Conservation (phyloP, 2,797 vertebrate genomes). For the Thaleichthys pacificus region DNA sequence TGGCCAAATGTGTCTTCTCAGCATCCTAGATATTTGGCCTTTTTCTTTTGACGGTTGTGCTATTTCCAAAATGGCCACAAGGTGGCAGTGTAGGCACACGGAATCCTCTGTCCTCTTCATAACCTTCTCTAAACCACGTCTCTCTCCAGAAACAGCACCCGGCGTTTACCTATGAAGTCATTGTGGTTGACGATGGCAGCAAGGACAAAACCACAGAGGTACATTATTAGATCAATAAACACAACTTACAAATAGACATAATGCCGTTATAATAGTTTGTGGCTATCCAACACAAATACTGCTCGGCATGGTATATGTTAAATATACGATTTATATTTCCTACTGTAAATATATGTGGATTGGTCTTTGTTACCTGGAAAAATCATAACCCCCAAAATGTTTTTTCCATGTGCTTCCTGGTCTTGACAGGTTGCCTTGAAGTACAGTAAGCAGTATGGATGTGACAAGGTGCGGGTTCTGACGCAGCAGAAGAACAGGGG, state of each 20-base stretch:
- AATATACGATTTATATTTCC: no score
- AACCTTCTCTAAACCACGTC: background rate
- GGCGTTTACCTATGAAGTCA: conserved; percentile 90
- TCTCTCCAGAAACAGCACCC: conserved; percentile 80
- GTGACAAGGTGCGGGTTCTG: conserved; percentile 89
- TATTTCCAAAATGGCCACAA: conserved; percentile 37
- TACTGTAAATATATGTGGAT: no score
- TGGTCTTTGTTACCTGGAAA: background rate
- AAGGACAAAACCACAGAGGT: conserved; percentile 93
- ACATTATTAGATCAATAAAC: conserved; percentile 21
- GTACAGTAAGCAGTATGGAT: conserved; percentile 85
- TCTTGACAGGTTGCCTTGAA: conserved; percentile 82
- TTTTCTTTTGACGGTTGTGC: background rate
- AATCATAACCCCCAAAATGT: background rate
- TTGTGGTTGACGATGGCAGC: conserved; percentile 95
- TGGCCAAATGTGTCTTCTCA: no score
- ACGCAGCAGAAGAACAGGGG: conserved; percentile 88
- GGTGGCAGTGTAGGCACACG: conserved; percentile 47
- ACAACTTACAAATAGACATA: no score
- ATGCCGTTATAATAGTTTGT: no score
- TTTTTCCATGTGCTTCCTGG: background rate
- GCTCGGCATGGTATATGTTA: no score
- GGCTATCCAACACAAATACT: no score
- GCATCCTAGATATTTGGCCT: no score
- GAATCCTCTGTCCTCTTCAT: background rate